Evolutionary conservation across 2,797 vertebrate species (phyloP), one percentile per base, ranked within the genome.

Genomic region (Microchirus variegatus): DNA sequence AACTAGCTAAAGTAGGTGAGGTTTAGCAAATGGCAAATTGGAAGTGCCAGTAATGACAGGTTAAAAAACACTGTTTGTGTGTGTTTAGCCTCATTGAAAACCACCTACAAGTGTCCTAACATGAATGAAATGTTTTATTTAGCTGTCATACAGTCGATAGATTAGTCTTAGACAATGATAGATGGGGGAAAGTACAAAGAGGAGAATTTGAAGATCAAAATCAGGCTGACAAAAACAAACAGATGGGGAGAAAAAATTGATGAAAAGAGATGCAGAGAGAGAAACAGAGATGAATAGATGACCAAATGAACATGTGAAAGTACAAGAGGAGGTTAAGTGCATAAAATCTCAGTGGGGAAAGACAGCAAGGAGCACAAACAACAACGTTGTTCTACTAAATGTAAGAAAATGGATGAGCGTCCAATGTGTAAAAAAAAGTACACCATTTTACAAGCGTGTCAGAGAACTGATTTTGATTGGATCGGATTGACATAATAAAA

Each of bases 141-240:
- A 22, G 1, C 22, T 22, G 22, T 22, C 22, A 22, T 5, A 22
- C 22, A 22, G 22, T 3, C 3, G 22, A 22, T 22, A 22, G 3
- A 22, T 22, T 22, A 22, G 22, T 22, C 3, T 22, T 22, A 14
- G 67, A 80, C 55, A 44, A 63, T 84, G 83, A 86, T 71, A 56
- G 77, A 87, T 75, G 63, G 69, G 59, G 73, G 42, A 19, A 55
- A 73, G 67, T 63, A 77, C 53, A 77, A 60, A 70, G 61, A 81
- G 67, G 69, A 45, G 7, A 61, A 60, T 58, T 75, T 37, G 44
- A 71, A 82, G 86, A 80, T 86, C 81, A 88, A 81, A 85, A 85
- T 80, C 66, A 75, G 74, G 73, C 10, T 38, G 67, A 53, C 73
- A 73, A 78, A 74, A 10, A 82, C 41, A 64, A 44, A n/a, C 58